phyloP scores from a whole-genome alignment of 2,888 invertebrate genomes.

The Meloe dianella region DNA sequence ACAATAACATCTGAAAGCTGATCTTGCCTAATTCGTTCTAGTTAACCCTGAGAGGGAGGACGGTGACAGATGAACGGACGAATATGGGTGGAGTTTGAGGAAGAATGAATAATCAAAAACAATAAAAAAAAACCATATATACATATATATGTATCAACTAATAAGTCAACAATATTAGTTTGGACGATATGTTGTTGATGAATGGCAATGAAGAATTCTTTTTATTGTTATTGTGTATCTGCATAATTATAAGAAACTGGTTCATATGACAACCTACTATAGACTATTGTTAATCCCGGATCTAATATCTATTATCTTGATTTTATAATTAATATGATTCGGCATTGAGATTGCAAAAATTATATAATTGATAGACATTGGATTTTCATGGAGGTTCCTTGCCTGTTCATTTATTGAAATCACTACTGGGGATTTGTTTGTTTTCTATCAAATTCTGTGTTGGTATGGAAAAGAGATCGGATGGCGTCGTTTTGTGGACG shows the following conservation, averaged over 20 bases:
- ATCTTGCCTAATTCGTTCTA: conserved; percentile 44
- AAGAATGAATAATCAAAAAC: not conserved
- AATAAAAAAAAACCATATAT: not conserved
- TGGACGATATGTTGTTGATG: conserved; percentile 36
- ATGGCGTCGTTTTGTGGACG: not conserved
- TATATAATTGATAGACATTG: not conserved
- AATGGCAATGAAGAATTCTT: conserved; percentile 41
- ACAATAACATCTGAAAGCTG: conserved; percentile 42
- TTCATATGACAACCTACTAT: conserved; percentile 30
- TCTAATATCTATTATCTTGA: conserved; percentile 23
- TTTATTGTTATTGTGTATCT: conserved; percentile 36
- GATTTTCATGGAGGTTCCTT: not conserved
- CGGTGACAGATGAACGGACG: conserved; percentile 41
- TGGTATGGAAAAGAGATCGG: not conserved
- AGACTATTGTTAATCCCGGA: conserved; percentile 36
- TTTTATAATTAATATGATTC: not conserved
- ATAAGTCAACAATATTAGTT: conserved; percentile 28
- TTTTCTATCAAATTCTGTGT: not conserved
- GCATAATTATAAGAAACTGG: conserved; percentile 41
- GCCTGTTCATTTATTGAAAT: not conserved
- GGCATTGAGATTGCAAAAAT: not conserved
- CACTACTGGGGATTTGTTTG: no score
- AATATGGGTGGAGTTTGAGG: conserved; percentile 39
- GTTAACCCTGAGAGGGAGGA: conserved; percentile 46
- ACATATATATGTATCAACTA: conserved; percentile 13